These are phyloP conservation scores for Parazoanthus atlanticus DNA, from an alignment of 92 coral and sea anemone genomes.

Conservation along the genomic window DNA sequence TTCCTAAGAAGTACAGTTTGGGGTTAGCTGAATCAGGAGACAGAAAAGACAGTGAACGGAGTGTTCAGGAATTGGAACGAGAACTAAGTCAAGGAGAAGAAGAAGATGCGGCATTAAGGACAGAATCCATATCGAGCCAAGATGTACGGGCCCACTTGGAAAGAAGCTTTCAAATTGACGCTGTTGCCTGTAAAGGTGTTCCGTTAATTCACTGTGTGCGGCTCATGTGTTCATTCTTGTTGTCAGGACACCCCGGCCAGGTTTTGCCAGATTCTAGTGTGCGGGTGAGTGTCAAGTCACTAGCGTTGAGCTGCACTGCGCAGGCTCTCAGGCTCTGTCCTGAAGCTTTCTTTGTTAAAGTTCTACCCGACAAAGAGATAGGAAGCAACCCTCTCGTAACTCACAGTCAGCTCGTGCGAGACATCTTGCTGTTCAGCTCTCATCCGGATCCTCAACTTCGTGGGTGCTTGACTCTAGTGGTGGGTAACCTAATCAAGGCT, in stretches of 20 bases:
- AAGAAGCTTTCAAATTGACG: slow-evolving; percentile 88
- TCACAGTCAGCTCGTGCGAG: slow-evolving; percentile 86
- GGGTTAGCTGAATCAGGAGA: slow-evolving; percentile 48
- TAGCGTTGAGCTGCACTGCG: slow-evolving; percentile 85
- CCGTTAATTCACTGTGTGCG: slow-evolving; percentile 93
- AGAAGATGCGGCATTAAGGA: slow-evolving; percentile 59
- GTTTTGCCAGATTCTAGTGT: slow-evolving; percentile 87
- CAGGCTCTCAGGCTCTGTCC: slow-evolving; percentile 84
- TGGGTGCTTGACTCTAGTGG: slow-evolving; percentile 80
- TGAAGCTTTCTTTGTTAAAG: slow-evolving; percentile 82
- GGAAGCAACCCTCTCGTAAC: slow-evolving; percentile 23
- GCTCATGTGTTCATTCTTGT: slow-evolving; percentile 88
- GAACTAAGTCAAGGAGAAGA: slow-evolving; percentile 41
- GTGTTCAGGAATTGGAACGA: slow-evolving; percentile 69
- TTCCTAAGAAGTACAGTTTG: slow-evolving; percentile 48
- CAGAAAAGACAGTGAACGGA: slow-evolving; percentile 62
- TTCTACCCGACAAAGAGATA: slow-evolving; percentile 69
- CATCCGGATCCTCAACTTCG: slow-evolving; percentile 97
- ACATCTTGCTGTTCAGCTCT: slow-evolving; percentile 76
- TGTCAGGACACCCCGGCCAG: slow-evolving; percentile 90
- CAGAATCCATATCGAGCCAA: slow-evolving; percentile 79
- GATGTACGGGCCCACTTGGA: slow-evolving; percentile 81
- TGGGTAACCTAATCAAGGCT: slow-evolving; percentile 76
- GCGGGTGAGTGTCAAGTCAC: slow-evolving; percentile 95
- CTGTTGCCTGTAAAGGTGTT: slow-evolving; percentile 88